These are phyloP conservation scores for Harpalus rubripes DNA, from an alignment of 2,888 invertebrate species.

Conservation along the genomic window DNA sequence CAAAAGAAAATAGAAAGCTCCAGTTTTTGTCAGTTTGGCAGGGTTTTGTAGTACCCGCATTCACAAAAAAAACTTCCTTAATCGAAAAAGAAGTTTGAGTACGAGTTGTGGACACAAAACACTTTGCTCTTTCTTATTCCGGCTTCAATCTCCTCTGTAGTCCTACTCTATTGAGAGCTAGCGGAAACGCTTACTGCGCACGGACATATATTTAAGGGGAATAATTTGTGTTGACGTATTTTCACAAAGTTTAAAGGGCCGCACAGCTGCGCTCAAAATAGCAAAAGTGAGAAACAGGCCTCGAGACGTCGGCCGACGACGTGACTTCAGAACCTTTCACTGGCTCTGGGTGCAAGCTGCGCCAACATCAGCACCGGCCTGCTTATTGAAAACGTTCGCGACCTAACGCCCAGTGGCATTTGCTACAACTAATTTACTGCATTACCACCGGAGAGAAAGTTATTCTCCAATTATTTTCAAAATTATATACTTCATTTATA, in stretches of 20 bases:
- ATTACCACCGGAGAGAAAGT: neutral
- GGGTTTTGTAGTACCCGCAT: constrained; percentile 54
- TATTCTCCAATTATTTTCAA: neutral
- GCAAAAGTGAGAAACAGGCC: constrained; percentile 40
- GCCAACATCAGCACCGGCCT: neutral
- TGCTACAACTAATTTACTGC: neutral
- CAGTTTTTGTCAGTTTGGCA: constrained; percentile 34
- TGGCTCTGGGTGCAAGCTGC: neutral
- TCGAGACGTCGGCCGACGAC: neutral
- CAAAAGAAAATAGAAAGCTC: neutral
- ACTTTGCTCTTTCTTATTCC: constrained; percentile 46
- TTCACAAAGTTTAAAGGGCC: constrained; percentile 53
- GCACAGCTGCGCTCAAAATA: constrained; percentile 42
- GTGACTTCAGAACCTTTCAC: constrained; percentile 12
- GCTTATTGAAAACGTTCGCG: neutral
- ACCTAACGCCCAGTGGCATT: neutral
- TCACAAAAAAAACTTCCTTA: constrained; percentile 46
- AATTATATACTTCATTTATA: neutral
- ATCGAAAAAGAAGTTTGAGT: constrained; percentile 50
- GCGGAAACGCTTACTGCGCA: constrained; percentile 8
- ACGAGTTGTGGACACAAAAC: constrained; percentile 58
- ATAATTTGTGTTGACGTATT: constrained; percentile 58
- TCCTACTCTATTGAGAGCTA: constrained; percentile 25
- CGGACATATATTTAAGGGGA: constrained; percentile 57
- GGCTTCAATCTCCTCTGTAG: constrained; percentile 32